Conservation (phyloP, 2,888 invertebrate genomes). For the Prenolepis imparis region DNA sequence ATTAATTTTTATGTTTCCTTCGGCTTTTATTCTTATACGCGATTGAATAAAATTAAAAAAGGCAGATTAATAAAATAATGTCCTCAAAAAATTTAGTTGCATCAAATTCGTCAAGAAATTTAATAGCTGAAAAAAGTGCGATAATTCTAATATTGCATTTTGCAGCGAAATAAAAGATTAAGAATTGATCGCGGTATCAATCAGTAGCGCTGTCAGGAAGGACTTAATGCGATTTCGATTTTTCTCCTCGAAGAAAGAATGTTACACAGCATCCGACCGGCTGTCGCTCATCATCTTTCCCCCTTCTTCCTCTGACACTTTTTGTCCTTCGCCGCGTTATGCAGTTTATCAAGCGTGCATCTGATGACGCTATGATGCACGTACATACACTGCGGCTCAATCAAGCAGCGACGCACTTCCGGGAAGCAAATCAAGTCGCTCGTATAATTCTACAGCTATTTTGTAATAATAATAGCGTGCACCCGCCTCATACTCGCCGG, state of each 20-base stretch:
- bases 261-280: constrained; percentile 72
- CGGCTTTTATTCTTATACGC: background rate
- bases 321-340: constrained; percentile 70
- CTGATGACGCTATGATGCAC: constrained; percentile 67
- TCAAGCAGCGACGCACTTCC: constrained; percentile 70
- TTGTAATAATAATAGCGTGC: constrained; percentile 67
- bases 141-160: background rate
- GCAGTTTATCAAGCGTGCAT: constrained; percentile 74
- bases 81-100: background rate
- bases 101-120: background rate
- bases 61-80: background rate
- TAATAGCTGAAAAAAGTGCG: background rate
- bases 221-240: constrained; percentile 46
- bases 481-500: constrained; percentile 55
- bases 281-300: constrained; percentile 73
- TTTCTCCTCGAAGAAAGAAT: constrained; percentile 54
- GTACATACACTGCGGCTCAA: constrained; percentile 61
- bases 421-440: constrained; percentile 76
- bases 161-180: constrained; percentile 17
- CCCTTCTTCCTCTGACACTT: constrained; percentile 64
- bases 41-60: constrained; percentile 14
- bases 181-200: constrained; percentile 33
- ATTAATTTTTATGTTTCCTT: background rate
- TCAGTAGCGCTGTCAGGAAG: constrained; percentile 22
- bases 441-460: constrained; percentile 70